Base-by-base conservation (phyloP, 1,140 invertebrate genomes). In the Drosophila pallidifrons region DNA sequence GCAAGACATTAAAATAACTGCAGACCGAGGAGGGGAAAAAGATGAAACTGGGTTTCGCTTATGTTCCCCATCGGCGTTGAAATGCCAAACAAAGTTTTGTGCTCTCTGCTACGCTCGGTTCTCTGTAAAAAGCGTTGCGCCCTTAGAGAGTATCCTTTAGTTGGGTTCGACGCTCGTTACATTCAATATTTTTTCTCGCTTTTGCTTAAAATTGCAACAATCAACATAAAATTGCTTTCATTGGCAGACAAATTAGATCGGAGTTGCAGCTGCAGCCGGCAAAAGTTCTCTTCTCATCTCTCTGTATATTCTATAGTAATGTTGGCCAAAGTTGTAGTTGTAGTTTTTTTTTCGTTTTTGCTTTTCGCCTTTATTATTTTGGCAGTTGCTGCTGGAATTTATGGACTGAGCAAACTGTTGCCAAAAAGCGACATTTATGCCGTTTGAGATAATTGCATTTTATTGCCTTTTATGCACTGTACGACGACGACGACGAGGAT, bases 391-490 rank as follows among this genome's bases (percentile, higher is more conserved):
- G 59, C 43, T 58, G 67, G 43, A 82, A 88, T 77, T 86, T 86
- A 88, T 86, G 81, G 74, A 82, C 77, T 82, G 57, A 66, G 81
- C 69, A 74, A 85, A 75, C 79, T 64, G 82, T 82, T 86, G 82
- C 82, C 82, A 86, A 86, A 82, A 77, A 75, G 75, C 64, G 82
- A 86, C 82, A 87, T 85, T 86, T 87, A 86, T 86, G 82, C 82
- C 82, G 72, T 86, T 86, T 86, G 82, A 86, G 82, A 86, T 86
- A 86, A 86, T 86, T 86, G 82, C 82, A 86, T 86, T 86, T 86
- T 88, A 86, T 86, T 86, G 82, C 83, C 83, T 82, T 86, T 86
- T 86, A 86, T 86, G 66, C 69, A 86, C 83, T 86, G 65, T 61
- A 16, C 75, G 45, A 51, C 5, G 67, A 45, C 59, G 72, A 55